phyloP scores from a whole-genome alignment of 2,113 vertebrate species.

The Mirza zaza region DNA sequence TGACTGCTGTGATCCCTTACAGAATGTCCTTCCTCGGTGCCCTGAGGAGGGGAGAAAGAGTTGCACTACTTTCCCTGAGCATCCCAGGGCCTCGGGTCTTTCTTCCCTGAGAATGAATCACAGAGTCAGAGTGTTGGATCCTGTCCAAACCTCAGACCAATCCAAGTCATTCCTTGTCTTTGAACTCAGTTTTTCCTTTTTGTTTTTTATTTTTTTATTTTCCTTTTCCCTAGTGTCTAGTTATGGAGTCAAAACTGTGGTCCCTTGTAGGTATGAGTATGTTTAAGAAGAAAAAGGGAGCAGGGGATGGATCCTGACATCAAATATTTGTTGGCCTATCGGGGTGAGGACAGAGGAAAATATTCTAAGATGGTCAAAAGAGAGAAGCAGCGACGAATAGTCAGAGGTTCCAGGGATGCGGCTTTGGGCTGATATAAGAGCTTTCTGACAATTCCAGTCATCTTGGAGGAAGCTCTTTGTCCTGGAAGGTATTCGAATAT shows the following conservation, averaged over 20 bases:
- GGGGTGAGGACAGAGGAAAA: not conserved
- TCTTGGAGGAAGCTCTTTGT: not conserved
- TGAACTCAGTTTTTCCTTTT: constrained; percentile 47
- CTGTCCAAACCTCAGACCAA: constrained; percentile 57
- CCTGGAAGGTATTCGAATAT: not conserved
- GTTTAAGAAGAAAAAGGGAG: not conserved
- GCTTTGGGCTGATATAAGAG: not conserved
- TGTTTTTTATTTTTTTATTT: not conserved
- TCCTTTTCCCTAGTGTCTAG: constrained; percentile 10
- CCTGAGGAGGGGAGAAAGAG: not conserved
- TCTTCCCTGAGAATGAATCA: constrained; percentile 53
- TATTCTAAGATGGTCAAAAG: not conserved
- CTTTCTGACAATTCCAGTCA: not conserved
- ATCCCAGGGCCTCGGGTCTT: constrained; percentile 25
- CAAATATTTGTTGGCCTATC: not conserved
- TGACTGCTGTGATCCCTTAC: not conserved
- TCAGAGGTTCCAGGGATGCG: not conserved
- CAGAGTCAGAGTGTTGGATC: not conserved
- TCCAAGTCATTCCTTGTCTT: constrained; percentile 29
- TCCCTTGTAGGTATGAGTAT: not conserved
- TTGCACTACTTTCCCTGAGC: not conserved
- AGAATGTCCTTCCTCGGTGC: not conserved
- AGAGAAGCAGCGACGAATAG: not conserved
- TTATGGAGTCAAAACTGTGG: not conserved
- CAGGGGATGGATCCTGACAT: not conserved